Conservation (phyloP, 2,797 vertebrate genomes). For the Pampus argenteus region DNA sequence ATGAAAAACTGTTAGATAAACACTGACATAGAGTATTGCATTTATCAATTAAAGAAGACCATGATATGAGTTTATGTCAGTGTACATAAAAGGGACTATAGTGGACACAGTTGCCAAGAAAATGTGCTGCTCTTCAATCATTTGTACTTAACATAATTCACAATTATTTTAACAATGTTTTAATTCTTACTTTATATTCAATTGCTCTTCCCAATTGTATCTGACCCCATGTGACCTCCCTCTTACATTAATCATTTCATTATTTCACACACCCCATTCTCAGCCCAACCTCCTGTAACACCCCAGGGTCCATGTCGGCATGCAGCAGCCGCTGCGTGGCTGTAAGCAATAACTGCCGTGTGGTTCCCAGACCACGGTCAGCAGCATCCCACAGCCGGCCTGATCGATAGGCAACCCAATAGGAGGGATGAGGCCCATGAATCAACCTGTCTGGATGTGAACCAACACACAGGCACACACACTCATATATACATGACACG, state of each 20-base stretch:
- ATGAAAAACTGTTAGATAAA: conserved; percentile 8
- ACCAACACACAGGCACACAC: conserved; percentile 34
- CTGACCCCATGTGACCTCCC: neutral
- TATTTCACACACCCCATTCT: neutral
- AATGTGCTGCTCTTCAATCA: neutral
- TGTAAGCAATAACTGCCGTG: conserved; percentile 53
- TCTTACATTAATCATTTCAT: neutral
- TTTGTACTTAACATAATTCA: neutral
- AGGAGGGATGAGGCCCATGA: conserved; percentile 69
- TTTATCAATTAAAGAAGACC: conserved; percentile 10
- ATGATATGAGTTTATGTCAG: neutral
- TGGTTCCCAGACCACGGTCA: conserved; percentile 51
- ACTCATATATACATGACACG: conserved; percentile 10
- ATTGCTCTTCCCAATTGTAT: neutral
- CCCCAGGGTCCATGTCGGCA: neutral
- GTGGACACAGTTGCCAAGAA: neutral
- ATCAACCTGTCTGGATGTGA: conserved; percentile 75
- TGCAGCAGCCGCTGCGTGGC: conserved; percentile 22
- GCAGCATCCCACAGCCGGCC: conserved; percentile 51
- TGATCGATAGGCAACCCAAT: conserved; percentile 75
- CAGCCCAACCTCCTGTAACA: neutral
- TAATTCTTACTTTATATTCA: neutral
- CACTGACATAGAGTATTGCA: neutral
- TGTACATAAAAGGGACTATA: too few species aligned
- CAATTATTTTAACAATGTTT: neutral